These are phyloP conservation scores for Cossypha niveicapilla DNA, from an alignment of 2,797 vertebrate species.

Conservation along the genomic window DNA sequence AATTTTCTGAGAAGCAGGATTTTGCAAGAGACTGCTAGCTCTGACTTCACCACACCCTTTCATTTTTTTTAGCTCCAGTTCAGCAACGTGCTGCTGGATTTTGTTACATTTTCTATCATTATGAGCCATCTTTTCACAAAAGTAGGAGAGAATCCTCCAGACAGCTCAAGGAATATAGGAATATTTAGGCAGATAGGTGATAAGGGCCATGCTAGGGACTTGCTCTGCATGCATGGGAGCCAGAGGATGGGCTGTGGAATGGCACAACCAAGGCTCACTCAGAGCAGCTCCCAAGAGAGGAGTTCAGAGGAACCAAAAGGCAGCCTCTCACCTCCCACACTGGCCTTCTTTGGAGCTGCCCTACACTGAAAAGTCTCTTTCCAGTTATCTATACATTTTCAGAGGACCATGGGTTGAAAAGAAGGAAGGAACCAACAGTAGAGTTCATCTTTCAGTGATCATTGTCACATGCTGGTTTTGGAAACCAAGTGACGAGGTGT, in stretches of 20 bases:
- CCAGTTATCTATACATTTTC: neutral
- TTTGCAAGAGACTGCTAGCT: neutral
- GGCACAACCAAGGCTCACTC: neutral
- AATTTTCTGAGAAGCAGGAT: slow-evolving; percentile 49
- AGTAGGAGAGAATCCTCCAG: neutral
- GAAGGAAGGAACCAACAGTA: neutral
- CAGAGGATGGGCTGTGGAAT: fast-evolving
- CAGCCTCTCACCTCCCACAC: neutral
- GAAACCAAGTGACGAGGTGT: neutral
- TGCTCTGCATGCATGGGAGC: neutral
- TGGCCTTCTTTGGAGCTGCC: neutral
- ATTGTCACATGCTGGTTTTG: neutral
- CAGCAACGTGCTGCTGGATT: neutral
- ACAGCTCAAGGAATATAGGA: neutral
- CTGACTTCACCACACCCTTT: neutral
- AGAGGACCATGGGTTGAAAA: neutral
- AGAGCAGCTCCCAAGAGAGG: neutral
- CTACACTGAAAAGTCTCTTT: neutral
- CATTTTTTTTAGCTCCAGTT: neutral
- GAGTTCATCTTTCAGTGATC: neutral
- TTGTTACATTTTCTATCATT: neutral
- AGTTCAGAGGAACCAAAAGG: neutral
- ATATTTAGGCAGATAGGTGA: neutral
- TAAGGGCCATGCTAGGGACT: neutral
- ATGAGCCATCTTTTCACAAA: neutral